Conservation (phyloP, 2,797 vertebrate genomes). For the Epinephelus awoara region DNA sequence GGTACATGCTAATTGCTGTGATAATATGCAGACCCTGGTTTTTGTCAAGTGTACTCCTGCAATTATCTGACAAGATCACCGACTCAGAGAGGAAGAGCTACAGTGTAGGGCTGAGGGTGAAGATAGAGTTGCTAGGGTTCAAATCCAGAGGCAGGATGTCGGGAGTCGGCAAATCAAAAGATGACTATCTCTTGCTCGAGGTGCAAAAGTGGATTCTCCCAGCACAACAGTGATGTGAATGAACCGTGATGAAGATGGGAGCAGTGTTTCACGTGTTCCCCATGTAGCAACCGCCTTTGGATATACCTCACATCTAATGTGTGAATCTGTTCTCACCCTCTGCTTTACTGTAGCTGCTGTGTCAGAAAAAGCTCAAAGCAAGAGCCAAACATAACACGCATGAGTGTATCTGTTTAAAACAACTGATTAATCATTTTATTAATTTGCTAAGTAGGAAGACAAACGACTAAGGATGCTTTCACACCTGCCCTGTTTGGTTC, state of each 20-base stretch:
- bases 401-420: background rate
- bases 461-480: no score
- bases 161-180: constrained; percentile 60
- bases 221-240: constrained; percentile 27
- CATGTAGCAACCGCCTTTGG: background rate
- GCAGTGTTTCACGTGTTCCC: constrained; percentile 32
- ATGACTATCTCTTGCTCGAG: constrained; percentile 40
- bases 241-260: constrained; percentile 30
- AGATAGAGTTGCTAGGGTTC: constrained; percentile 40
- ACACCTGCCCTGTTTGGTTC: no score
- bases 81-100: constrained; percentile 23
- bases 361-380: background rate
- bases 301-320: constrained; percentile 16
- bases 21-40: constrained; percentile 54
- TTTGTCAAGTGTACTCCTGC: constrained; percentile 32
- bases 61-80: constrained; percentile 66
- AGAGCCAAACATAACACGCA: background rate
- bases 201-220: constrained; percentile 39
- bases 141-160: constrained; percentile 52
- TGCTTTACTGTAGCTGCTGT: background rate
- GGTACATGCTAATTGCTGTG: constrained; percentile 57
- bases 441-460: background rate
- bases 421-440: background rate
- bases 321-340: constrained; percentile 13
- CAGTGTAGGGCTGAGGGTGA: constrained; percentile 36